These are phyloP conservation scores for Ciona savignyi DNA, from an alignment of 23 tunicate species.

Conservation along the genomic window DNA sequence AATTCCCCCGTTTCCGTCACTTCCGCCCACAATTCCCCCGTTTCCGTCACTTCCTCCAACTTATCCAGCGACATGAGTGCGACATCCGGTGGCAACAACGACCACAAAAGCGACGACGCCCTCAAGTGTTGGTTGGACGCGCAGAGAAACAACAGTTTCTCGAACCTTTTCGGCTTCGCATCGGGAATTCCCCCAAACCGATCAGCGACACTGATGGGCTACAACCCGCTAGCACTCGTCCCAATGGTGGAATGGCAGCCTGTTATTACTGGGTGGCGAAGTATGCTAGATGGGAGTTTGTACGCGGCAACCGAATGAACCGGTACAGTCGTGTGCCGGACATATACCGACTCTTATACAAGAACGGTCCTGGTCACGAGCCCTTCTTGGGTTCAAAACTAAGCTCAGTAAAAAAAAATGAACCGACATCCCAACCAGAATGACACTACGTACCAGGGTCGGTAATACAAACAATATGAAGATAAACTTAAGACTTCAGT, in stretches of 20 bases:
- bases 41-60: not conserved
- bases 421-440: too few species aligned
- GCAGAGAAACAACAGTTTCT: not conserved
- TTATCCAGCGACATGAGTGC: not conserved
- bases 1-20: too few species aligned
- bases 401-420: too few species aligned
- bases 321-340: too few species aligned
- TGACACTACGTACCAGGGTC: too few species aligned
- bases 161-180: not conserved
- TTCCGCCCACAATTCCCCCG: too few species aligned
- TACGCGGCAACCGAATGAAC: conserved; percentile 21
- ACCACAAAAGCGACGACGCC: not conserved
- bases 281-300: conserved; percentile 55
- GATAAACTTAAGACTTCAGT: too few species aligned
- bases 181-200: not conserved
- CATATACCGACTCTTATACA: too few species aligned
- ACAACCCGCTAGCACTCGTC: conserved; percentile 6
- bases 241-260: conserved; percentile 91
- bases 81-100: not conserved
- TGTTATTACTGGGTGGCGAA: conserved; percentile 78
- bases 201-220: not conserved
- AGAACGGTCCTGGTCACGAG: too few species aligned
- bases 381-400: too few species aligned
- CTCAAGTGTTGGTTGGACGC: not conserved
- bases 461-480: too few species aligned